These are phyloP conservation scores for Ardeotis arabs DNA, from an alignment of 2,113 vertebrate species.

Conservation along the genomic window DNA sequence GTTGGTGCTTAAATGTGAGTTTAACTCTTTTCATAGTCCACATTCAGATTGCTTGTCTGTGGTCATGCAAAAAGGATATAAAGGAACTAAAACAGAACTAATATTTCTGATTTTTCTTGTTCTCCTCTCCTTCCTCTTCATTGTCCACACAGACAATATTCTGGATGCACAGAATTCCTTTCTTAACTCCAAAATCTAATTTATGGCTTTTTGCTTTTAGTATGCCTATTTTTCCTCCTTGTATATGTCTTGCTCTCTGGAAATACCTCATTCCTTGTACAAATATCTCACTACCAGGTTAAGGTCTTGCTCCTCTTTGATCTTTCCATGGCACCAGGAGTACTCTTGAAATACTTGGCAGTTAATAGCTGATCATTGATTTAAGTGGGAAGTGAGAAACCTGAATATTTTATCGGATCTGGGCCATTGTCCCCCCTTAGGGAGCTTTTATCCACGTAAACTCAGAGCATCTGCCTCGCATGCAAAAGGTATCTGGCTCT, in stretches of 20 bases:
- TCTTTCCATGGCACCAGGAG: slow-evolving; percentile 13
- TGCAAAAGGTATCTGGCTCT: slow-evolving; percentile 13
- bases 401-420: slow-evolving; percentile 59
- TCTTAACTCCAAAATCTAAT: background rate
- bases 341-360: slow-evolving; percentile 21
- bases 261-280: slow-evolving; percentile 9
- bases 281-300: slow-evolving; percentile 9
- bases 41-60: background rate
- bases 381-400: slow-evolving; percentile 51
- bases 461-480: slow-evolving; percentile 17
- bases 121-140: background rate
- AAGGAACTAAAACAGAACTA: background rate
- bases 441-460: slow-evolving; percentile 55
- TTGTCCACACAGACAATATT: background rate
- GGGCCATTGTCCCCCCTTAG: slow-evolving; percentile 13
- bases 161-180: background rate
- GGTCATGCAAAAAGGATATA: background rate
- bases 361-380: slow-evolving; percentile 52
- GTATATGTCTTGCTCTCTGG: background rate
- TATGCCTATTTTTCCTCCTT: background rate
- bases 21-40: background rate
- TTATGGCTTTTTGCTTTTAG: background rate
- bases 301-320: slow-evolving; percentile 54
- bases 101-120: background rate
- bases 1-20: background rate